Evolutionary conservation across 2,113 vertebrate genomes (phyloP).

Genomic region (Sebastes schlegelii): DNA sequence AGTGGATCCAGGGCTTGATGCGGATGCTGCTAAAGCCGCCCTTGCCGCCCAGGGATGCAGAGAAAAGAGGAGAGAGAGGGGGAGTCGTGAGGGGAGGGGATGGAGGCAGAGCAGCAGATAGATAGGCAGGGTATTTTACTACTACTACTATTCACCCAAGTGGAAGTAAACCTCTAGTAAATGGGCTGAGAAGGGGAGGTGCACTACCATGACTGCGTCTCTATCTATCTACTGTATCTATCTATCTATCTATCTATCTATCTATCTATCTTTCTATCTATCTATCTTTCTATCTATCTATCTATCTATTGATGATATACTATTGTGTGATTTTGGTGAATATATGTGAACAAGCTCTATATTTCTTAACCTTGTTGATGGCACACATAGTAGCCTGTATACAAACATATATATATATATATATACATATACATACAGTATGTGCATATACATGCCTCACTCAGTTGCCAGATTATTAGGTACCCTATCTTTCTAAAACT

Average conservation of each 20-base stretch:
- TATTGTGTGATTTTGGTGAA: constrained; percentile 9
- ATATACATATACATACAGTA: no score
- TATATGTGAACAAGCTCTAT: neutral
- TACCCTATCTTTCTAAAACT: neutral
- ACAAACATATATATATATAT: neutral
- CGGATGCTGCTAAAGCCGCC: constrained; percentile 82
- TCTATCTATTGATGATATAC: neutral
- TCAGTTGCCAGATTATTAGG: constrained; percentile 6
- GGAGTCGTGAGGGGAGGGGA: constrained; percentile 79
- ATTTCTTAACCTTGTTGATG: neutral
- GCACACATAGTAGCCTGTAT: neutral
- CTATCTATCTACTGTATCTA: constrained; percentile 44
- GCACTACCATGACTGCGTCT: constrained; percentile 45
- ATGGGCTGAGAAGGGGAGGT: constrained; percentile 60
- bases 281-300: constrained; percentile 45
- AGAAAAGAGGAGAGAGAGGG: constrained; percentile 64
- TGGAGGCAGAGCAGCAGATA: constrained; percentile 70
- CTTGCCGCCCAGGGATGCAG: constrained; percentile 81
- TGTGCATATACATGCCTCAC: no score
- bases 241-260: constrained; percentile 50
- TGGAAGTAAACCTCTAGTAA: constrained; percentile 79
- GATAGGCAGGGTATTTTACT: constrained; percentile 72
- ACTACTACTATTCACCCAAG: constrained; percentile 79
- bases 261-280: constrained; percentile 56
- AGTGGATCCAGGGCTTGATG: constrained; percentile 75